Evolutionary conservation across 2,113 vertebrate species (phyloP).

Genomic region (Columba janthina): DNA sequence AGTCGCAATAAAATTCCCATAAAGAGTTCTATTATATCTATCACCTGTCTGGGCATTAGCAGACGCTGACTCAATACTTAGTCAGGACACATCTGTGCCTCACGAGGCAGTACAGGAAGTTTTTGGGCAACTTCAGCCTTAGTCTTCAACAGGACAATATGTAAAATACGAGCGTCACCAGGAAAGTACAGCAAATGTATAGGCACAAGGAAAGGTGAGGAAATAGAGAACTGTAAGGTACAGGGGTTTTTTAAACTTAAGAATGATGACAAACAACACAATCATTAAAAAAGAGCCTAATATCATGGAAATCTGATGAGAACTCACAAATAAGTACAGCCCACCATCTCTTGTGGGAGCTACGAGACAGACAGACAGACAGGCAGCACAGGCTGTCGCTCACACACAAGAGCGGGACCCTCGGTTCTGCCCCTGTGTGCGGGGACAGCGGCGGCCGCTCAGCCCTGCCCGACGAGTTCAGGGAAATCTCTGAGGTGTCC

Average conservation of each 20-base stretch:
- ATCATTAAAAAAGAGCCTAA: not conserved
- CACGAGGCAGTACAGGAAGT: not conserved
- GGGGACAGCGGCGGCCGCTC: too few relatives aligned
- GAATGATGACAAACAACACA: not conserved
- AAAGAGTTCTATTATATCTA: not conserved
- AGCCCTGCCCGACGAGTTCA: too few relatives aligned
- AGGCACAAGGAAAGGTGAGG: not conserved
- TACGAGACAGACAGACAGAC: fast-evolving
- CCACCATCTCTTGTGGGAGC: not conserved
- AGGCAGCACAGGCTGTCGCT: fast-evolving
- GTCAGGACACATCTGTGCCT: not conserved
- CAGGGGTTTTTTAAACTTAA: not conserved
- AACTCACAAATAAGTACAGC: not conserved
- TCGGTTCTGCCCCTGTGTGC: not conserved
- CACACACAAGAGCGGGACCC: fast-evolving
- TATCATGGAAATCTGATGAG: not conserved
- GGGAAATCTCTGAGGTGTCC: too few relatives aligned
- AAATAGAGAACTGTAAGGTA: not conserved
- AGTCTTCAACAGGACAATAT: not conserved
- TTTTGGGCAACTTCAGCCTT: not conserved
- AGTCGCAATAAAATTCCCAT: not conserved
- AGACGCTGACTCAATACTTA: not conserved
- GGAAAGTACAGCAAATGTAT: not conserved
- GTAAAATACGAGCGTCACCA: not conserved
- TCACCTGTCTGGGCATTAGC: not conserved